Percentiles rank a stretch among this genome's conserved stretches.
phyloP scores from a whole-genome alignment of 2,797 vertebrate species.

The Denticeps clupeoides region DNA sequence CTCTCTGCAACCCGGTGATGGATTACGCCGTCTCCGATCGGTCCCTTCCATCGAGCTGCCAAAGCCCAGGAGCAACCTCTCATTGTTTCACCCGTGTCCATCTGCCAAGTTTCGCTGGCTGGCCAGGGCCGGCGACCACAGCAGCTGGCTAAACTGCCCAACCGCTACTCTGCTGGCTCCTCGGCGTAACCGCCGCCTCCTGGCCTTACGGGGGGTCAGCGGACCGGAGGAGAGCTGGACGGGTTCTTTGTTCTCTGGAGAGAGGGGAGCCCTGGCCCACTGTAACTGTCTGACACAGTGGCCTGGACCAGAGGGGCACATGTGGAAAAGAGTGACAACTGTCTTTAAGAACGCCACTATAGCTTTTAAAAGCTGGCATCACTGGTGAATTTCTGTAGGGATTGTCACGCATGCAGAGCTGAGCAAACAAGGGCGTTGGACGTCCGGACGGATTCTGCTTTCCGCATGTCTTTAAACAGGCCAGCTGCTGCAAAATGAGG shows the following conservation, averaged over 20 bases:
- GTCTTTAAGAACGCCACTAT: too few species aligned
- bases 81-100: constrained; percentile 66
- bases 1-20: too few species aligned
- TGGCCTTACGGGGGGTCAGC: constrained; percentile 47
- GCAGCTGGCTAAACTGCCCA: constrained; percentile 74
- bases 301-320: not conserved
- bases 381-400: too few species aligned
- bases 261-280: not conserved
- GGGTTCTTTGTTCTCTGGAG: constrained; percentile 23
- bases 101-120: constrained; percentile 64
- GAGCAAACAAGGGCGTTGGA: too few species aligned
- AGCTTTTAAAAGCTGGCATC: too few species aligned
- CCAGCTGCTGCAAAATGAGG: too few species aligned
- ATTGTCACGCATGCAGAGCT: too few species aligned
- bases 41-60: too few species aligned
- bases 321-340: not conserved
- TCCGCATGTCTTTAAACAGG: too few species aligned
- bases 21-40: too few species aligned
- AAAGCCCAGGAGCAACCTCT: constrained; percentile 39
- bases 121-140: constrained; percentile 27
- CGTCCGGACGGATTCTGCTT: too few species aligned
- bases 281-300: constrained; percentile 11
- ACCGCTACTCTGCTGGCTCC: constrained; percentile 48
- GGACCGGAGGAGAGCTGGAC: constrained; percentile 32
- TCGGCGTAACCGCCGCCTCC: constrained; percentile 52